Evolutionary conservation across 2,113 vertebrate genomes (phyloP), one percentile per base, ranked within the genome.

Genomic region (Nibea albiflora): DNA sequence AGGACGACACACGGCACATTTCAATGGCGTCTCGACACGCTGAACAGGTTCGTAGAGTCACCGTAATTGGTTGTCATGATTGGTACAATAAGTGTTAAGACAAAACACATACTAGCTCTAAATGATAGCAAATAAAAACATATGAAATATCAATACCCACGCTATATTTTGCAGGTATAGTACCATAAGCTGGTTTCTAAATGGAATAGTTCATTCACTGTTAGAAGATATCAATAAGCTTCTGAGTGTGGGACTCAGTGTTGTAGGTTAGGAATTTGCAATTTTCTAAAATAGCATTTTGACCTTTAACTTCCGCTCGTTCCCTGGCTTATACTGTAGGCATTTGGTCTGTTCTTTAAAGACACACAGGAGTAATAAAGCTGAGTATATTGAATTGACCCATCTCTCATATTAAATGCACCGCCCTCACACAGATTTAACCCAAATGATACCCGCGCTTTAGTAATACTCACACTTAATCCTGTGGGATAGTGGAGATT

Each of bases 361-460:
- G 65, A 76, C 79, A 78, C 80, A 72, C 71, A 69, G 67, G 69
- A 74, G 73, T 86, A 88, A 88, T 91, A 89, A 85, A 92, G 78
- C 73, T 54, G 76, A 92, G 88, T 88, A 83, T 83, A 88, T 88
- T 93, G 84, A 91, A 90, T 68, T 79, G 81, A 91, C 73, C 92
- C 83, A 90, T 92, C 78, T 82, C 76, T 88, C 66, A 88, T 89
- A 93, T 93, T 94, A 90, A 92, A 89, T 85, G n/a, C 81, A 80
- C 73, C 69, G 76, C 83, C 24, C 75, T 90, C 64, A 46, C 35
- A 73, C 63, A 82, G 68, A 84, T 91, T 87, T 90, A 87, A 89
- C 78, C 72, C 64, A 70, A 82, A 73, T 75, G 66, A 26, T 53
- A 60, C 50, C 64, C 28, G 20, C 77, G 81, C 81, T 85, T 85